phyloP scores from a whole-genome alignment of 2,888 invertebrate species.

The Andrena minutula region DNA sequence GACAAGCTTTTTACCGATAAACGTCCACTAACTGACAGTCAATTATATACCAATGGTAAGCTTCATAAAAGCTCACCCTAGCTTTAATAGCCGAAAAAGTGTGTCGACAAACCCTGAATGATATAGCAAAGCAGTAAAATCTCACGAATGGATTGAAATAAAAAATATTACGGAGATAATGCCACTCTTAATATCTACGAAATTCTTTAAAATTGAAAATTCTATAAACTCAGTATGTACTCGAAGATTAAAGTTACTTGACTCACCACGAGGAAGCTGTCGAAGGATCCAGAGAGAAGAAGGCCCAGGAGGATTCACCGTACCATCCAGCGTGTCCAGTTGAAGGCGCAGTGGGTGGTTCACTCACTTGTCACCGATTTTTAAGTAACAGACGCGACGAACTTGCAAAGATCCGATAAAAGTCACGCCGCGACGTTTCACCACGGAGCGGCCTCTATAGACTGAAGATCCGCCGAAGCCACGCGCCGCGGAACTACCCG shows the following conservation, averaged over 20 bases:
- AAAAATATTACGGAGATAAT: not conserved
- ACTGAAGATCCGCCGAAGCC: constrained; percentile 71
- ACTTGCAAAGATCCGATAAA: not conserved
- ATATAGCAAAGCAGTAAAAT: not conserved
- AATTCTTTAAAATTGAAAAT: not conserved
- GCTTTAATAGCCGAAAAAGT: not conserved
- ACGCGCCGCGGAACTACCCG: constrained; percentile 76
- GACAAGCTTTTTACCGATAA: constrained; percentile 41
- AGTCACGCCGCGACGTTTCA: constrained; percentile 57
- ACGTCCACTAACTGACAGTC: constrained; percentile 7
- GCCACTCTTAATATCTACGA: not conserved
- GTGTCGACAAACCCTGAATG: not conserved
- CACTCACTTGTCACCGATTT: constrained; percentile 13
- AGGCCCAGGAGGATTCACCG: not conserved
- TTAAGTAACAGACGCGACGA: not conserved
- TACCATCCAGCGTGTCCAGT: not conserved
- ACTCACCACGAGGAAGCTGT: not conserved
- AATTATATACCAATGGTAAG: constrained; percentile 13
- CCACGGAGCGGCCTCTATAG: constrained; percentile 74
- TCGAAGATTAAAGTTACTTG: not conserved
- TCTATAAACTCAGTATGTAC: not conserved
- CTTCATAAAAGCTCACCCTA: not conserved
- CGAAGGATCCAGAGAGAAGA: not conserved
- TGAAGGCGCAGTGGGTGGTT: not conserved
- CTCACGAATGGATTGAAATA: not conserved